These are phyloP conservation scores for Channallabes apus DNA, from an alignment of 2,797 vertebrate species.

Conservation along the genomic window DNA sequence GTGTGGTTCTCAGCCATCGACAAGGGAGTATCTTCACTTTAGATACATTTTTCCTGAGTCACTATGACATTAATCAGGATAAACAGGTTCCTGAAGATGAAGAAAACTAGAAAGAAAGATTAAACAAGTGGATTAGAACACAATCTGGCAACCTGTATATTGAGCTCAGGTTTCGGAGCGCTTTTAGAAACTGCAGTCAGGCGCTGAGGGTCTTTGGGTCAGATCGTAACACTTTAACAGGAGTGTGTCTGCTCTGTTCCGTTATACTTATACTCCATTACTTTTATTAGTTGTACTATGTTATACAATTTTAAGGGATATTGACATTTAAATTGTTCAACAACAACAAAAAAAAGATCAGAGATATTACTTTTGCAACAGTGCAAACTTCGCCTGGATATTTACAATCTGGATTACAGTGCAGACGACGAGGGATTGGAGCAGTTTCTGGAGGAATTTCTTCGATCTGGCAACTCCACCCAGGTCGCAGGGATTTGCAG, in stretches of 20 bases:
- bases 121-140: neutral
- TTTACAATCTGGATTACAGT: neutral
- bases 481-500: constrained; percentile 27
- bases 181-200: neutral
- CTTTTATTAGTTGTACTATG: too few species aligned
- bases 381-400: neutral
- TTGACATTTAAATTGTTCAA: too few species aligned
- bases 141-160: neutral
- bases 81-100: neutral
- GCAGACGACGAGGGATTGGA: too few species aligned
- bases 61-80: neutral
- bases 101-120: neutral
- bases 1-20: neutral
- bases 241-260: neutral
- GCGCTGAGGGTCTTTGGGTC: too few species aligned
- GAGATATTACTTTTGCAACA: too few species aligned
- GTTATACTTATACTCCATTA: neutral
- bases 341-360: too few species aligned
- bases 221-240: neutral
- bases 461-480: constrained; percentile 7
- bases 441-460: neutral
- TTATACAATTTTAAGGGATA: too few species aligned
- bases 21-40: neutral
- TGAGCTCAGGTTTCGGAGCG: constrained; percentile 20
- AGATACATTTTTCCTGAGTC: neutral